A percentile compares a stretch with the other conserved stretches of the same genome.
phyloP scores from a whole-genome alignment of 2,888 invertebrate species.

The Quadroppia sp. region DNA sequence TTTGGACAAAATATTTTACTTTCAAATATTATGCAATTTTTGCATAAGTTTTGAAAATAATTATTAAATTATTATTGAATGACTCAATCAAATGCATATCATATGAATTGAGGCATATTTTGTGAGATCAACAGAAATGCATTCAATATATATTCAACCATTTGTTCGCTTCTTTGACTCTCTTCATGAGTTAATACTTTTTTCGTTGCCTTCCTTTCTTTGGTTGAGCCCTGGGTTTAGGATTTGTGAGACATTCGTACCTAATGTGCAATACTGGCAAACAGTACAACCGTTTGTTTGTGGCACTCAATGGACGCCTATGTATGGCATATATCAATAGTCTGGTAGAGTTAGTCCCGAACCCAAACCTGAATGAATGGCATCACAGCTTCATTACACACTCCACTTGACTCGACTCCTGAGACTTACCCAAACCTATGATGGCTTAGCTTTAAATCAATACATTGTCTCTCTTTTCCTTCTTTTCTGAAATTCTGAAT shows the following conservation, averaged over 20 bases:
- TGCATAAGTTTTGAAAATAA: too few relatives aligned
- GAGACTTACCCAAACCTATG: background rate
- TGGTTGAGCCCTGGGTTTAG: background rate
- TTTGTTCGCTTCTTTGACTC: background rate
- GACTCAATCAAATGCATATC: conserved; percentile 1
- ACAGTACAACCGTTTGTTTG: conserved; percentile 27
- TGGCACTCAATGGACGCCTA: background rate
- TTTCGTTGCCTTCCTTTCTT: conserved; percentile 26
- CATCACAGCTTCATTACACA: conserved; percentile 35
- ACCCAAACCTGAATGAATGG: conserved; percentile 23
- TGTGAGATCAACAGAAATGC: conserved; percentile 5
- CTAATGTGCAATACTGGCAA: background rate
- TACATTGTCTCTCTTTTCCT: conserved; percentile 17
- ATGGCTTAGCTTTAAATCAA: background rate
- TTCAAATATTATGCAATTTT: too few relatives aligned
- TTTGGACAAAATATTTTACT: too few relatives aligned
- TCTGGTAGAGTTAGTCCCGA: background rate
- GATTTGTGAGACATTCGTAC: conserved; percentile 32
- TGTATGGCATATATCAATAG: conserved; percentile 21
- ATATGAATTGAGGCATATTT: conserved; percentile 28
- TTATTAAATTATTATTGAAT: background rate
- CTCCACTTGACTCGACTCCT: conserved; percentile 33
- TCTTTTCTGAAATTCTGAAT: background rate
- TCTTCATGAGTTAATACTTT: conserved; percentile 17
- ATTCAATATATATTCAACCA: background rate